Evolutionary conservation across 2,113 vertebrate species (phyloP).

Genomic region (Peucedramus taeniatus): DNA sequence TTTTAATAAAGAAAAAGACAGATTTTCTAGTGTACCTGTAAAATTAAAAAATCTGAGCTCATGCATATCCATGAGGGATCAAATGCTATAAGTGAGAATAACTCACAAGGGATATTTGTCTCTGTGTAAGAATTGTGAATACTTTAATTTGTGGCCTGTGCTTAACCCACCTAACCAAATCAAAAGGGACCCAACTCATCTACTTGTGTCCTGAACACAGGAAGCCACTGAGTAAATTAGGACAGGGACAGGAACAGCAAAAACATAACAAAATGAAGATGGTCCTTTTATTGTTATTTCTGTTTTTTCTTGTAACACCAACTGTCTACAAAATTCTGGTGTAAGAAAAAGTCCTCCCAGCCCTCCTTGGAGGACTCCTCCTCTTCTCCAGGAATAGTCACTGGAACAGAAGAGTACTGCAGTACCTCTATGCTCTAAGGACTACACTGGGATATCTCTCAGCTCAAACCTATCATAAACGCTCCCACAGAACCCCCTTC

Average conservation of each 20-base stretch:
- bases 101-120: not conserved
- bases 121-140: not conserved
- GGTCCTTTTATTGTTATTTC: rapidly evolving
- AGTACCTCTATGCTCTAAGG: rapidly evolving
- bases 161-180: not conserved
- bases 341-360: rapidly evolving
- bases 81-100: not conserved
- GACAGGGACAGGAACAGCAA: not conserved
- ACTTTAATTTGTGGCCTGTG: not conserved
- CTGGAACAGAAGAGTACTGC: not conserved
- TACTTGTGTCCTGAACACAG: not conserved
- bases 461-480: not conserved
- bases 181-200: not conserved
- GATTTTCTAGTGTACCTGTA: not conserved
- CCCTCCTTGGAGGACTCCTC: not conserved
- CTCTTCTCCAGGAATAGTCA: not conserved
- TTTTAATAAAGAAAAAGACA: not conserved
- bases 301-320: not conserved
- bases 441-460: not conserved
- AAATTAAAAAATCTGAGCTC: not conserved
- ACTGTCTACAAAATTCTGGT: not conserved
- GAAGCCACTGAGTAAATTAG: not conserved
- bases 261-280: not conserved
- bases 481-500: not conserved
- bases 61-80: not conserved